Percentiles rank a stretch among this genome's conserved stretches.
Evolutionary conservation across 64 coral and sea anemone species (phyloP).

Genomic region (Montipora capricornis): DNA sequence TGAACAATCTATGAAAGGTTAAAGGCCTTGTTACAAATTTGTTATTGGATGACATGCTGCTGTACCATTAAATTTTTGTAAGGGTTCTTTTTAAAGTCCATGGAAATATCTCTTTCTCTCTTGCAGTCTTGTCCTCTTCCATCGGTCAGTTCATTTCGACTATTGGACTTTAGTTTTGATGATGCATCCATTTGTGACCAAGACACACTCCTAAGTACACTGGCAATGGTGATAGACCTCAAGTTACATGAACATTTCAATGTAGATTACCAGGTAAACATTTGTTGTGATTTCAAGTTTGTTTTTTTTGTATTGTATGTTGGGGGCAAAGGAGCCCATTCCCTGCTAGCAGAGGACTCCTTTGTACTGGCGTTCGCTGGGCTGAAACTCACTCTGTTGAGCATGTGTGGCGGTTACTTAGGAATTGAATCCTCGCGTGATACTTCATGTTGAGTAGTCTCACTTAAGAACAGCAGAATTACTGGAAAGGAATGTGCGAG

Average conservation of each 20-base stretch:
- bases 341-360: too few species aligned
- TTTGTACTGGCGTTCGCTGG: background rate
- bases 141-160: conserved; percentile 45
- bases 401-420: too few species aligned
- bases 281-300: background rate
- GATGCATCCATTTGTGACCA: conserved; percentile 86
- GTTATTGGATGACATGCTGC: too few species aligned
- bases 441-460: too few species aligned
- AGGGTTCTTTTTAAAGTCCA: background rate
- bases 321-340: too few species aligned
- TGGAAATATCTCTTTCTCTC: background rate
- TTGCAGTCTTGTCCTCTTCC: conserved; percentile 63
- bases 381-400: background rate
- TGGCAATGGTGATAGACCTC: conserved; percentile 82
- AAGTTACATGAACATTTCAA: conserved; percentile 79
- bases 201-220: conserved; percentile 78
- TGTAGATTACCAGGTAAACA: conserved; percentile 78
- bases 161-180: conserved; percentile 93
- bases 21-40: background rate
- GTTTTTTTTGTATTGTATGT: background rate
- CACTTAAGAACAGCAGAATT: too few species aligned
- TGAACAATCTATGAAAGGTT: background rate
- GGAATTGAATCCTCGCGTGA: too few species aligned
- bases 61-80: background rate
- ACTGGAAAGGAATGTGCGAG: too few species aligned